These are phyloP conservation scores for Progne subis DNA, from an alignment of 2,113 vertebrate genomes.

Conservation along the genomic window DNA sequence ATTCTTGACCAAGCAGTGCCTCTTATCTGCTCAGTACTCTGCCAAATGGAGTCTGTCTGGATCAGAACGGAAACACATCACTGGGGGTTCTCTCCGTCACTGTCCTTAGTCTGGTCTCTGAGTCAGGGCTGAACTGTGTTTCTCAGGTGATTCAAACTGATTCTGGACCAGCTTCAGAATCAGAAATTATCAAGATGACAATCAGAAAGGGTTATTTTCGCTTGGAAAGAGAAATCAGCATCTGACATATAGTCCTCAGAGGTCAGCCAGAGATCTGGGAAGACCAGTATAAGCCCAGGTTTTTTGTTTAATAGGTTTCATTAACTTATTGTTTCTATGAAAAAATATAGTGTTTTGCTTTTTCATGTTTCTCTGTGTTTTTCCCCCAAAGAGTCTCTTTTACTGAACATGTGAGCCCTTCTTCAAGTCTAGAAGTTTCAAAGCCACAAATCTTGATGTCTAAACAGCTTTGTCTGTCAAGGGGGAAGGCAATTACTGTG, in stretches of 20 bases:
- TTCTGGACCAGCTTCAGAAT: not conserved
- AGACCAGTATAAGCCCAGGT: not conserved
- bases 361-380: not conserved
- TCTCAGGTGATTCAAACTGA: not conserved
- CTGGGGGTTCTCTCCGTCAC: not conserved
- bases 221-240: slow-evolving; percentile 6
- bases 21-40: not conserved
- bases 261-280: not conserved
- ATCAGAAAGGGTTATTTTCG: slow-evolving; percentile 4
- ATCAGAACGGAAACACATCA: not conserved
- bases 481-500: not conserved
- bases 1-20: not conserved
- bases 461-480: slow-evolving; percentile 14
- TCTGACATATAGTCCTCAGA: not conserved
- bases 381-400: not conserved
- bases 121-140: not conserved
- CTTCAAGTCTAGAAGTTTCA: not conserved
- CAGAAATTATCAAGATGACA: not conserved
- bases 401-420: not conserved
- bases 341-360: not conserved
- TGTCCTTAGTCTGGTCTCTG: not conserved
- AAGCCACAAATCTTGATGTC: not conserved
- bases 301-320: slow-evolving; percentile 1
- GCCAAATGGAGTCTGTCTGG: not conserved
- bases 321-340: not conserved